Evolutionary conservation across 2,113 vertebrate genomes (phyloP).

Genomic region (Ochotona curzoniae): DNA sequence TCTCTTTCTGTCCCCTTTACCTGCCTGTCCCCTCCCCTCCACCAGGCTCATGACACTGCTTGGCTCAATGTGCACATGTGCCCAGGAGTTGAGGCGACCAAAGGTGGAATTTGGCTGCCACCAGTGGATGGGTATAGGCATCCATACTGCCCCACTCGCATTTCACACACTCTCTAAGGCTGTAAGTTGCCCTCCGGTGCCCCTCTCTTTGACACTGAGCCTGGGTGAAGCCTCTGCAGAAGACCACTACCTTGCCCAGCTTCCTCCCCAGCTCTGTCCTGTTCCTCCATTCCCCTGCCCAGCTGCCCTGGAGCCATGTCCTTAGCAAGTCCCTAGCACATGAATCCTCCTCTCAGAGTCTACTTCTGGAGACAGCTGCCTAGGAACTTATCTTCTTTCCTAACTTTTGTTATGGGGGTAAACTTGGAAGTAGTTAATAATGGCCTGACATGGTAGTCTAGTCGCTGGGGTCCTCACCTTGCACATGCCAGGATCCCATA

Average conservation of each 20-base stretch:
- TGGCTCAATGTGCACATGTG: background rate
- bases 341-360: background rate
- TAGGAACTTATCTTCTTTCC: background rate
- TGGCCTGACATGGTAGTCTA: too few relatives aligned
- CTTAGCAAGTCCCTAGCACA: background rate
- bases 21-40: background rate
- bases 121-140: background rate
- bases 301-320: background rate
- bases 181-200: background rate
- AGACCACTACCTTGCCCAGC: background rate
- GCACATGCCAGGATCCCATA: too few relatives aligned
- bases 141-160: background rate
- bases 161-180: background rate
- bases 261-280: background rate
- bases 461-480: too few relatives aligned
- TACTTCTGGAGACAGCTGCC: background rate
- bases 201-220: background rate
- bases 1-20: background rate
- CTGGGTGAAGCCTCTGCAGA: background rate
- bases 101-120: background rate
- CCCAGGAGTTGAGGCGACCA: background rate
- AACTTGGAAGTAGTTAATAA: slow-evolving; percentile 27
- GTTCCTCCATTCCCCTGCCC: background rate
- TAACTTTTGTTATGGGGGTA: background rate
- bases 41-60: background rate